A percentile compares a stretch with the other conserved stretches of the same genome.
Conservation (phyloP, 2,797 vertebrate genomes). For the Ptychadena robeensis region DNA sequence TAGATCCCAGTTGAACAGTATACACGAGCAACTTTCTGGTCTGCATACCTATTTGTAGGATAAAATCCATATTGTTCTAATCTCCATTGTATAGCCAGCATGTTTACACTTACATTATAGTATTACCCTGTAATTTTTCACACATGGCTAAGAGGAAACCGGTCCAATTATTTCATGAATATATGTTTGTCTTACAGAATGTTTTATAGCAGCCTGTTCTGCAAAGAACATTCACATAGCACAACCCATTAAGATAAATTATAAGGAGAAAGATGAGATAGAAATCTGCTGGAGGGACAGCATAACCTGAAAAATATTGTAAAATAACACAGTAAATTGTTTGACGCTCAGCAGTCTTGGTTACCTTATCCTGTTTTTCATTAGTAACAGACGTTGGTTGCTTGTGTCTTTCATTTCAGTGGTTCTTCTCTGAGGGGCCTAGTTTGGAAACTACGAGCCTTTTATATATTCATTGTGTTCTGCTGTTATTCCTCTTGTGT, state of each 20-base stretch:
- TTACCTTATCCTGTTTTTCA: constrained; percentile 12
- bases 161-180: constrained; percentile 48
- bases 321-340: constrained; percentile 44
- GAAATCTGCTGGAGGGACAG: constrained; percentile 40
- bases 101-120: constrained; percentile 59
- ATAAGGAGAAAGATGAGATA: constrained; percentile 36
- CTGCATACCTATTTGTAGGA: constrained; percentile 58
- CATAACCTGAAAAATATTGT: constrained; percentile 36
- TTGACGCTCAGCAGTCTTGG: neutral
- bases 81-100: constrained; percentile 46
- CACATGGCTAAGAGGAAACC: constrained; percentile 46
- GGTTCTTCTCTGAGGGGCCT: constrained; percentile 11
- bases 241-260: constrained; percentile 37
- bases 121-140: constrained; percentile 57
- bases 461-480: neutral
- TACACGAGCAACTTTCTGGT: constrained; percentile 59
- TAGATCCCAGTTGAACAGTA: constrained; percentile 32
- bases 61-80: constrained; percentile 63
- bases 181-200: constrained; percentile 38
- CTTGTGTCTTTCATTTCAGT: neutral
- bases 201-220: constrained; percentile 38
- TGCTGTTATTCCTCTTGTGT: neutral
- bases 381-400: constrained; percentile 10
- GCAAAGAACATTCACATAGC: constrained; percentile 7
- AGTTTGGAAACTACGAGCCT: neutral